Conservation (phyloP, 92 coral and sea anemone species). For the Heteractis magnifica region DNA sequence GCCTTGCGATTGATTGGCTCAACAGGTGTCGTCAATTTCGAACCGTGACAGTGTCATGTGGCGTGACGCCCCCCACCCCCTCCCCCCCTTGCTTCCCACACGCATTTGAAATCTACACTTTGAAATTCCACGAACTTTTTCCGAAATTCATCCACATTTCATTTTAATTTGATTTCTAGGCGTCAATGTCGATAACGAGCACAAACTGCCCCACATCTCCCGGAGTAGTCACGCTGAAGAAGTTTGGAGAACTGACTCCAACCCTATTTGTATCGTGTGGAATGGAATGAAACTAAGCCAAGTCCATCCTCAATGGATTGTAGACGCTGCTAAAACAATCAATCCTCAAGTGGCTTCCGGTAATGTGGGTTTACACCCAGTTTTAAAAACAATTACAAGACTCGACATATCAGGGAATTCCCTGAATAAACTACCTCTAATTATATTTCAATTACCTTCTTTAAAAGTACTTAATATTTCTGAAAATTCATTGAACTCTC, state of each 20-base stretch:
- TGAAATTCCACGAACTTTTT: too few relatives aligned
- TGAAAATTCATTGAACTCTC: slow-evolving; percentile 54
- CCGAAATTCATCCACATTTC: neutral
- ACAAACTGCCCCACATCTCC: slow-evolving; percentile 80
- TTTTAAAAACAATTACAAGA: slow-evolving; percentile 79
- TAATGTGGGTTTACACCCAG: slow-evolving; percentile 56
- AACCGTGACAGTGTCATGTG: too few relatives aligned
- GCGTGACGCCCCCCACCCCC: too few relatives aligned
- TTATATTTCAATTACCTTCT: slow-evolving; percentile 82
- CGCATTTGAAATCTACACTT: too few relatives aligned
- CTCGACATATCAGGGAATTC: slow-evolving; percentile 81
- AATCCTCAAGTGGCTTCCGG: slow-evolving; percentile 67
- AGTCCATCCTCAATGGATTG: slow-evolving; percentile 80
- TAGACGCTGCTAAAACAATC: slow-evolving; percentile 68
- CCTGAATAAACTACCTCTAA: slow-evolving; percentile 71
- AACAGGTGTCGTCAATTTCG: too few relatives aligned
- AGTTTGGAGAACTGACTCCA: slow-evolving; percentile 57
- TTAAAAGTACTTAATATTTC: slow-evolving; percentile 74
- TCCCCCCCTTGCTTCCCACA: too few relatives aligned
- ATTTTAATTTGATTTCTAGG: slow-evolving; percentile 46
- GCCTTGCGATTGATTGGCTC: too few relatives aligned
- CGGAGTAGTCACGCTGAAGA: slow-evolving; percentile 79
- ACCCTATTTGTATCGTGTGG: slow-evolving; percentile 86
- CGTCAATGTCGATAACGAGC: slow-evolving; percentile 82
- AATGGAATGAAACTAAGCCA: slow-evolving; percentile 65